Base-by-base conservation (phyloP, 2,797 vertebrate species). In the Prunella strophiata region DNA sequence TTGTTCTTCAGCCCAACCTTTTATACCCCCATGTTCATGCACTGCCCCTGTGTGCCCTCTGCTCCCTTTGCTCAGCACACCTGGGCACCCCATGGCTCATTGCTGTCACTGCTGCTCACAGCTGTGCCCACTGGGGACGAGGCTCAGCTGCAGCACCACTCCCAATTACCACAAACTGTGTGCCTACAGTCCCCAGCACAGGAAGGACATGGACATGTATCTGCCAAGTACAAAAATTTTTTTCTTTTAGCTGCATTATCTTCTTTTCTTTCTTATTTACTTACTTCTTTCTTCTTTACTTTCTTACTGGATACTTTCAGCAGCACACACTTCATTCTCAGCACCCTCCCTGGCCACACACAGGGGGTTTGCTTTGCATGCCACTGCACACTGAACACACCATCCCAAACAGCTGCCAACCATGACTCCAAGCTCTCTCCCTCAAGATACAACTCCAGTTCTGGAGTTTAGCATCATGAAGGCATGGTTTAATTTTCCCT, bases 341-440 rank as follows among this genome's bases (percentile, higher is more conserved):
- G 83, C 65, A 43, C 17, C 55, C 32, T 74, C 40, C 75, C 32
- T 2, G 7, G 26, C 23, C 54, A 57, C 4, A 2, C 7, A 5
- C 10, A 16, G 9, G n/a, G 16, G 4, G 4, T 51, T 77, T 90
- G 11, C 22, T 80, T 25, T 9, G 18, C 68, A 32, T 29, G 29
- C 54, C 52, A 43, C 34, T 48, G 68, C 40, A 26, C 48, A n/a
- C 0, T 0, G 58, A 76, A 8, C 3, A 3, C 27, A 25, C 0
- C 1, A 85, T 9, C n/a, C 29, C 73, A 54, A 62, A 65, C 0
- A 16, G 26, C 70, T 58, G 61, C 30, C 47, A 66, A 4, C 19
- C 1, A 0, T 3, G 17, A 45, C 70, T 82, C 54, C 40, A 48
- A 36, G 61, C 38, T 68, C 51, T 61, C 54, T 61, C 11, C 9